These are phyloP conservation scores for Ia io DNA, from an alignment of 2,113 vertebrate species.

Conservation along the genomic window DNA sequence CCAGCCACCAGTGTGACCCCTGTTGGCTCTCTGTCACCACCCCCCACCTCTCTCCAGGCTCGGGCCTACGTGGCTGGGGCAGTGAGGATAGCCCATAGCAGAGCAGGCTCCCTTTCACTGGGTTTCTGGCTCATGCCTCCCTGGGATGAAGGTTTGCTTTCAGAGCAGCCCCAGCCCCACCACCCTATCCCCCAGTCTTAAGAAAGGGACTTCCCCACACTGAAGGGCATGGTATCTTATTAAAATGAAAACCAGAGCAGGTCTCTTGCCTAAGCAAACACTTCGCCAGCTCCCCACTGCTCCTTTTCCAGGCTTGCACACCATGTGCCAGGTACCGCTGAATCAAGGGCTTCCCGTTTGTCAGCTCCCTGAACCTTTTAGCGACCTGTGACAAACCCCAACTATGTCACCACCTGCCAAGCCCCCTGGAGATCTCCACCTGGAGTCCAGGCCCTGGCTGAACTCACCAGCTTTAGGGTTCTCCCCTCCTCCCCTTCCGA, in stretches of 20 bases:
- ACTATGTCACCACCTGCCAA: neutral
- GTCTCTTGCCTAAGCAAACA: neutral
- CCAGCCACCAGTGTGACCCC: neutral
- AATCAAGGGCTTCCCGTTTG: constrained; percentile 51
- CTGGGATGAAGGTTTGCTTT: neutral
- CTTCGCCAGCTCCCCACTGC: neutral
- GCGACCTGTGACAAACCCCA: constrained; percentile 32
- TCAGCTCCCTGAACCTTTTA: constrained; percentile 8
- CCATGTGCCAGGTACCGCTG: constrained; percentile 18
- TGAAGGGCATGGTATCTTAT: neutral
- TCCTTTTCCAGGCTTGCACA: neutral
- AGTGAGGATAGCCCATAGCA: neutral
- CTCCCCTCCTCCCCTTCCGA: neutral
- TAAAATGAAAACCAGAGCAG: neutral
- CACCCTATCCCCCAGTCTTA: neutral
- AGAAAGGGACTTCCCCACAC: neutral
- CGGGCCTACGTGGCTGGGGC: too few relatives aligned
- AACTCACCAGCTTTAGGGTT: neutral
- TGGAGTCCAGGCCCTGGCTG: neutral
- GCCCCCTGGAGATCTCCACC: neutral
- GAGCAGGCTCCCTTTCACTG: neutral
- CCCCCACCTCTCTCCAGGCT: neutral
- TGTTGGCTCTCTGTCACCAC: neutral
- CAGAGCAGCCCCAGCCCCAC: neutral
- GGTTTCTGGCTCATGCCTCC: neutral